Evolutionary conservation across 2,888 invertebrate species (phyloP), one percentile per base, ranked within the genome.

Genomic region (Scaptomyza tumidula): DNA sequence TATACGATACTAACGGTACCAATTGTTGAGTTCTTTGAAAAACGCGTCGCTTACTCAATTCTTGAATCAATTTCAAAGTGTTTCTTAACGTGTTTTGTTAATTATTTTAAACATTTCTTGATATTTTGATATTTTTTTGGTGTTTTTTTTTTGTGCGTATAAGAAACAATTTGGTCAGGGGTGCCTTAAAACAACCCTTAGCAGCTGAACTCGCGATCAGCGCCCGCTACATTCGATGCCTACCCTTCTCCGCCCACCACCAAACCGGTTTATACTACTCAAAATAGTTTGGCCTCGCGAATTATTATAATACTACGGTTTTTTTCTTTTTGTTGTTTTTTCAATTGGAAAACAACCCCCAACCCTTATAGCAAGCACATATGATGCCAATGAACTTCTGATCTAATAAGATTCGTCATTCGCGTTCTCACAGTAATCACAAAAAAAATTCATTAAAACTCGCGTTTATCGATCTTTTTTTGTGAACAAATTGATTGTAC

Each of bases 271-370:
- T 56, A 14, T 35, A 13, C 10, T 6, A 27, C 19, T 7, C 41
- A 24, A 66, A 74, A 70, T 71, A 69, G 64, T 77, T 74, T 57
- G 61, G 49, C 74, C 66, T 63, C 71, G 76, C 78, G 71, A 76
- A 74, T 67, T 71, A 67, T 76, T 78, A 37, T 63, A 27, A 10
- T 55, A 19, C 58, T 46, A 7, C 29, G 41, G 39, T 9, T 16
- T 52, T 46, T 16, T 11, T 24, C 6, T n/a, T 45, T 50, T 55
- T 14, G 37, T 10, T 31, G 31, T 9, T 49, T 33, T 13, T 39
- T 16, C 37, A 29, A 45, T 53, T 44, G 59, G 31, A 62, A 77
- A 79, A 55, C 80, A 77, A 80, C 79, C 83, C 79, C 84, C 84
- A 80, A 83, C 79, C 80, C 79, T 77, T 79, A 74, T 2, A 2